Evolutionary conservation across 2,113 vertebrate species (phyloP), one percentile per base, ranked within the genome.

Genomic region (Dipodomys spectabilis): DNA sequence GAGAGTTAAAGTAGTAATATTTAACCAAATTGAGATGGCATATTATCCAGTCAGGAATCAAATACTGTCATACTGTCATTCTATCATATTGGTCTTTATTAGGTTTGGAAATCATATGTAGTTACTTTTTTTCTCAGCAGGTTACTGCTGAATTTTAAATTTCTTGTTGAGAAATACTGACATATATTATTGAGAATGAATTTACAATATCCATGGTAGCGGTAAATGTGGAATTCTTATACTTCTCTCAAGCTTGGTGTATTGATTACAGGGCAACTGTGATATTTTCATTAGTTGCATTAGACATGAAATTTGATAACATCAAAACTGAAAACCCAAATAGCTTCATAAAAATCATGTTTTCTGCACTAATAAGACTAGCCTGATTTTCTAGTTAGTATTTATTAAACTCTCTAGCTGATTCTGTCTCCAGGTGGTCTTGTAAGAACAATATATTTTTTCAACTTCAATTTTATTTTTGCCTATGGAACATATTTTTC

Each of bases 101-200:
- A 30, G 19, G 85, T 82, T 94, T 92, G 67, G 27, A 79, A 92
- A 87, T 90, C 82, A 82, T n/a, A 89, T 75, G 16, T 27, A 85
- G 39, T 49, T 28, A 79, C 28, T 92, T 73, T 5, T 39, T 75
- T 79, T 69, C 11, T 90, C 18, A 62, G 80, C 3, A 82, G 35
- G 44, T 69, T 68, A 16, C 88, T 93, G 73, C 74, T 91, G 18
- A 71, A 82, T 86, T 91, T 39, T 72, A 39, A 83, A 77, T 5
- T 71, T 79, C 60, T 3, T 53, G 73, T 1, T 53, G 13, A 1
- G 49, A 81, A 81, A 25, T 0, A 27, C n/a, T 1, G 7, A 28
- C 1, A 23, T 85, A 28, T 32, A 92, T 35, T 67, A 49, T 35
- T 78, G 2, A 49, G 80, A 88, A 85, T 3, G 11, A 60, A 44